Evolutionary conservation across 1,140 invertebrate species (phyloP), one percentile per base, ranked within the genome.

Genomic region (Chionoecetes opilio): DNA sequence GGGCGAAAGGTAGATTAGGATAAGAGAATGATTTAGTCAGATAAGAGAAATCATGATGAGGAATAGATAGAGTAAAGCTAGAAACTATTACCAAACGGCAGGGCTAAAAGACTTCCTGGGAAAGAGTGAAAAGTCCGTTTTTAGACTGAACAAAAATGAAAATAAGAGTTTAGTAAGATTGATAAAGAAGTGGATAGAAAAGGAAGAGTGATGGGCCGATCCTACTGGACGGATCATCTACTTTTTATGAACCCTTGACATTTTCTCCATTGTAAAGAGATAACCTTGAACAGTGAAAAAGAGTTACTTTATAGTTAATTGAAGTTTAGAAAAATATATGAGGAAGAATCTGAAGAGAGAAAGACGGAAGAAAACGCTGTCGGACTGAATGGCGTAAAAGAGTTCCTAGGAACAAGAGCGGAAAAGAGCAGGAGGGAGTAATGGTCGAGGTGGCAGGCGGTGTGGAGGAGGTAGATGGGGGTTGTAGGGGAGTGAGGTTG

Each of bases 151-250:
- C n/a, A 53, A 91, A 32, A 63, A 53, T 53, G 21, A 63, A 32
- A 91, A 32, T 63, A 46, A 91, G 38, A 91, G 89, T 63, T 29
- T 17, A 88, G 87, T 38, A 21, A 35, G 87, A 88, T 0, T 2
- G 63, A 75, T 5, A 46, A 26, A 75, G 8, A 75, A 26, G n/a
- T n/a, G 6, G 63, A 75, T 75, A n/a, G 21, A 75, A 75, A 6
- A n/a, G 63, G 63, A 75, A n/a, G 6, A 75, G 63, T 17, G 63
- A 53, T 53, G 46, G 2, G 21, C 8, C 46, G 2, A 3, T 53
- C 11, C 11, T 53, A 53, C 2, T 53, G 46, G 46, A 53, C 11
- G 46, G 21, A 46, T 26, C 8, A 21, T n/a, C 2, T 53, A 14
- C 2, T n/a, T 75, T 1, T 75, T 75, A 8, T n/a, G 11, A 0